phyloP scores from a whole-genome alignment of 1,140 invertebrate genomes.

The Trichoplusia ni region DNA sequence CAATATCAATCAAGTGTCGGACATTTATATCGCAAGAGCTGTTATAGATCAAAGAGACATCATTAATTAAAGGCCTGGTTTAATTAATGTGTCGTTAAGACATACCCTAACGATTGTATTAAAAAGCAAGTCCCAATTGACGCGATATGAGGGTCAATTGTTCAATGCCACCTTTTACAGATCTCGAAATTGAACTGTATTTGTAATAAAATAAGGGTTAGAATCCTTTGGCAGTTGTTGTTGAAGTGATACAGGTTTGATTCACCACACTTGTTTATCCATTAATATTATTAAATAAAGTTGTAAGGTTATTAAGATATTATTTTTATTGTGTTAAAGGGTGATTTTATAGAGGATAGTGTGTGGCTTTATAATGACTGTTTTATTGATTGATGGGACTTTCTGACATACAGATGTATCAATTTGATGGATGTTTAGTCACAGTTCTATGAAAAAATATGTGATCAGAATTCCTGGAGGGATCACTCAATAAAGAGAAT shows the following conservation, averaged over 20 bases:
- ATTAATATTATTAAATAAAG: slow-evolving; percentile 36
- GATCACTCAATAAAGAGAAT: not conserved
- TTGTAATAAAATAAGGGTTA: not conserved
- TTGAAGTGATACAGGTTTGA: slow-evolving; percentile 19
- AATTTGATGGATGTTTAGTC: not conserved
- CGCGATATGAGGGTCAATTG: slow-evolving; percentile 46
- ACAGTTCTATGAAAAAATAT: not conserved
- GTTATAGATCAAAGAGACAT: slow-evolving; percentile 17
- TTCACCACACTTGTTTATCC: slow-evolving; percentile 35
- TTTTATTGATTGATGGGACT: slow-evolving; percentile 9
- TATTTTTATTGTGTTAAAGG: slow-evolving; percentile 15
- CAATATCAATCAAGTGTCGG: no score
- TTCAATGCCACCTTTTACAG: slow-evolving; percentile 5
- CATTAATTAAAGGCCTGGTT: slow-evolving; percentile 27
- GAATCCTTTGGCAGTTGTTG: not conserved
- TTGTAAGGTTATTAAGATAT: slow-evolving; percentile 16
- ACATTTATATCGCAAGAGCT: no score
- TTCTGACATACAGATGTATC: not conserved
- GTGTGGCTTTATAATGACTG: not conserved
- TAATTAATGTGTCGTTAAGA: slow-evolving; percentile 32
- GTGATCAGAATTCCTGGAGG: not conserved
- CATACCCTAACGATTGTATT: slow-evolving; percentile 22
- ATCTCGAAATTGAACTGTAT: not conserved
- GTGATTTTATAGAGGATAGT: slow-evolving; percentile 17
- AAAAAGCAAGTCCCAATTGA: slow-evolving; percentile 38